phyloP scores from a whole-genome alignment of 2,888 invertebrate species.

The Torymus auratus region DNA sequence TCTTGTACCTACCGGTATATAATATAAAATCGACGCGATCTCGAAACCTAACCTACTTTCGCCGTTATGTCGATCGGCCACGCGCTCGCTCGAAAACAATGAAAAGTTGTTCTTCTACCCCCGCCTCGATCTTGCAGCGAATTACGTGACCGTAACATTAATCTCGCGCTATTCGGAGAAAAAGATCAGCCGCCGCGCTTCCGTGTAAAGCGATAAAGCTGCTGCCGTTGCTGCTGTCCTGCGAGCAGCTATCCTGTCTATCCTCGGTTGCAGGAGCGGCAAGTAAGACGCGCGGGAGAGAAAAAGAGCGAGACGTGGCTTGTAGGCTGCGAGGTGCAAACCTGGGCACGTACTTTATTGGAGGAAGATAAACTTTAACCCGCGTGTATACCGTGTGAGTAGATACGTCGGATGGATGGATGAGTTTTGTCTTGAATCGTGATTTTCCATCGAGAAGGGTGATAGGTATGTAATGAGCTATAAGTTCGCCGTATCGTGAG shows the following conservation, averaged over 20 bases:
- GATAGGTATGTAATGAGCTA: slow-evolving; percentile 6
- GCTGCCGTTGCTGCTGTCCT: background rate
- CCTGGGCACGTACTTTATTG: slow-evolving; percentile 37
- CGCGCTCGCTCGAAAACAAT: slow-evolving; percentile 43
- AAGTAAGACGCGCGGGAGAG: background rate
- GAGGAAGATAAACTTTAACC: slow-evolving; percentile 37
- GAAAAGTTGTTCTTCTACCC: slow-evolving; percentile 24
- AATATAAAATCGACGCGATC: no score
- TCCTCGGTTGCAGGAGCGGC: background rate
- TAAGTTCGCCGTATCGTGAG: background rate
- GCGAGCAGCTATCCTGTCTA: background rate
- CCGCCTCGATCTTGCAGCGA: slow-evolving; percentile 29
- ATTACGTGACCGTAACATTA: slow-evolving; percentile 51
- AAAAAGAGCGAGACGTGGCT: background rate
- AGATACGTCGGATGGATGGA: background rate
- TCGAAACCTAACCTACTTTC: slow-evolving; percentile 48
- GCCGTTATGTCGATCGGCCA: slow-evolving; percentile 30
- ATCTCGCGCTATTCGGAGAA: slow-evolving; percentile 46
- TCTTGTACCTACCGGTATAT: no score
- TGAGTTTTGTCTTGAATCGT: no score
- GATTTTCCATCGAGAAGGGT: background rate
- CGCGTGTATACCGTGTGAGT: background rate
- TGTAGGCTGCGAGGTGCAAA: slow-evolving; percentile 18
- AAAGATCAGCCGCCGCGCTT: slow-evolving; percentile 40
- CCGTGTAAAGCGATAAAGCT: slow-evolving; percentile 52